A percentile compares a stretch with the other conserved stretches of the same genome.
phyloP scores from a whole-genome alignment of 2,797 vertebrate genomes.

The Eulemur rubriventer region DNA sequence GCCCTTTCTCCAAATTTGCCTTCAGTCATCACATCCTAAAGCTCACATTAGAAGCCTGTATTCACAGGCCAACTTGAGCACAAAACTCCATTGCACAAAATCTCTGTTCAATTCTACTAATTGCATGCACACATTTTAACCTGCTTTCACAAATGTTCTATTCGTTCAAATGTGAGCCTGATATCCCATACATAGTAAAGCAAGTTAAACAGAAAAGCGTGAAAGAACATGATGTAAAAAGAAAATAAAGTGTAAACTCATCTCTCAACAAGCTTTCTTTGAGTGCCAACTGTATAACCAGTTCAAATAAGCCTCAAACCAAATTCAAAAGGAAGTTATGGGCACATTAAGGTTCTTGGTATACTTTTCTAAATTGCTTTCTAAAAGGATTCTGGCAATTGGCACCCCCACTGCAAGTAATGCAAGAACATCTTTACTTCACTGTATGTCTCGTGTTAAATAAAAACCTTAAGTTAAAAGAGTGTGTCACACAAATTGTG shows the following conservation, averaged over 20 bases:
- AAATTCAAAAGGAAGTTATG: slow-evolving; percentile 28
- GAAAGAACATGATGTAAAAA: slow-evolving; percentile 10
- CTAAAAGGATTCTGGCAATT: slow-evolving; percentile 18
- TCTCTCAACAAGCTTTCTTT: slow-evolving; percentile 23
- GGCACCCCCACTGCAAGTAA: background rate
- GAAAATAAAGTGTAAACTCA: slow-evolving; percentile 31
- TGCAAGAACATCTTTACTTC: background rate
- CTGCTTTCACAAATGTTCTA: background rate
- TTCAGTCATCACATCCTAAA: slow-evolving; percentile 5
- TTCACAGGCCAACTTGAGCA: background rate
- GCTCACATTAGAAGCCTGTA: background rate
- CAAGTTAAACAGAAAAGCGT: background rate
- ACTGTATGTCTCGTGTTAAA: background rate
- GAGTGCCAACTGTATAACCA: background rate
- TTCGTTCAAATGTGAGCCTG: background rate
- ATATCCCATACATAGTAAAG: background rate
- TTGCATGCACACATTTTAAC: background rate
- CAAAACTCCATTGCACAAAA: background rate
- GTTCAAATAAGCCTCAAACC: background rate
- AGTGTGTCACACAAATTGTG: background rate
- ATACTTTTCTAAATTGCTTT: slow-evolving; percentile 48
- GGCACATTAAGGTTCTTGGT: background rate
- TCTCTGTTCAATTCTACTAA: background rate
- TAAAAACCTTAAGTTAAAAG: slow-evolving; percentile 35
- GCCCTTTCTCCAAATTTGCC: background rate